These are phyloP conservation scores for Erebia ligea DNA, from an alignment of 2,888 invertebrate genomes.

Conservation along the genomic window DNA sequence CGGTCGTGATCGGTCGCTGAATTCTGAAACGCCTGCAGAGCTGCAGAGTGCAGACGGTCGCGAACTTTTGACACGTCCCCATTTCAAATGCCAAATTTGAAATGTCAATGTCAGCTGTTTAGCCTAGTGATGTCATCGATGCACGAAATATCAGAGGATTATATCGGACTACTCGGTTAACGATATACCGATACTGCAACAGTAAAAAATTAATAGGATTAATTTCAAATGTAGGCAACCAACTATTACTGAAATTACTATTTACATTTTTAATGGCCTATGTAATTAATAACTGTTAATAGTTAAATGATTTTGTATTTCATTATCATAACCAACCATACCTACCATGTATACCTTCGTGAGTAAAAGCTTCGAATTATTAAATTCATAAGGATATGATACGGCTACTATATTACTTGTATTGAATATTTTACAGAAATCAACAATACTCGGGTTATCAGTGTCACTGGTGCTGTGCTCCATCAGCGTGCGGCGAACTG, in stretches of 20 bases:
- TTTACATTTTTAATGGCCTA: conserved; percentile 22
- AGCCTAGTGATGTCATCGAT: neutral
- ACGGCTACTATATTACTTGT: neutral
- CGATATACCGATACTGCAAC: neutral
- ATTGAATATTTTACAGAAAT: conserved; percentile 3
- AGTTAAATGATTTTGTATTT: neutral
- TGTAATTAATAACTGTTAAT: conserved; percentile 27
- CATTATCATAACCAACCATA: neutral
- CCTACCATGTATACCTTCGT: conserved; percentile 8
- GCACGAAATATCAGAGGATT: neutral
- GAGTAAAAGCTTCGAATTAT: conserved; percentile 9
- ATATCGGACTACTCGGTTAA: neutral
- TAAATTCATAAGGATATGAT: neutral
- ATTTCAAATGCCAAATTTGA: conserved; percentile 31
- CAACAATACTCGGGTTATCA: conserved; percentile 16
- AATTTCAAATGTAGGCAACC: neutral
- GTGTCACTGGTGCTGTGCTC: conserved; percentile 34
- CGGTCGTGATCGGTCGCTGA: too few relatives aligned
- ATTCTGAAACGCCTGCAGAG: too few relatives aligned
- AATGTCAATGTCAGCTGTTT: conserved; percentile 35
- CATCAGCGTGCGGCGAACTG: conserved; percentile 46
- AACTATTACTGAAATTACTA: neutral
- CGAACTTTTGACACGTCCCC: conserved; percentile 42
- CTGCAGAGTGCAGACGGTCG: too few relatives aligned
- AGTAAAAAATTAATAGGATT: neutral